Evolutionary conservation across 2,113 vertebrate genomes (phyloP).

Genomic region (Bubo blakistoni): DNA sequence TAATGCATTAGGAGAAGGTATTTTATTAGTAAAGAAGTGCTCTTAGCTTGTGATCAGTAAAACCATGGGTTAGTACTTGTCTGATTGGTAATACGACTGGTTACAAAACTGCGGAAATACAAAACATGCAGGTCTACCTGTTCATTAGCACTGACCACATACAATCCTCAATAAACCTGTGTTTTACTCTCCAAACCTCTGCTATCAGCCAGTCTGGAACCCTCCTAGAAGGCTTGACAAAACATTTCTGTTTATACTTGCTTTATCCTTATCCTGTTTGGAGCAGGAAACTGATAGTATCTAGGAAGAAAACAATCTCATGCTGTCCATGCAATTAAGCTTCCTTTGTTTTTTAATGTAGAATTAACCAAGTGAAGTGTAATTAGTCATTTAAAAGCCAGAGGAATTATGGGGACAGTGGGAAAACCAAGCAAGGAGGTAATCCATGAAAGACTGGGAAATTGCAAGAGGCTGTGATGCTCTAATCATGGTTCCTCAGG

Average conservation of each 20-base stretch:
- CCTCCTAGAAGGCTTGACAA: background rate
- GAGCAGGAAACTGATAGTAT: background rate
- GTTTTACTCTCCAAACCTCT: background rate
- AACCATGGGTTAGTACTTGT: background rate
- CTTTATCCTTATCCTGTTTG: background rate
- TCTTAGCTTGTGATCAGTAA: background rate
- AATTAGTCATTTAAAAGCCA: background rate
- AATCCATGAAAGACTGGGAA: background rate
- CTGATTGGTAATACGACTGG: background rate
- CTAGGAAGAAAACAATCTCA: background rate
- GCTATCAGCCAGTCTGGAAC: background rate
- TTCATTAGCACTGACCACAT: background rate
- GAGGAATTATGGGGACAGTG: background rate
- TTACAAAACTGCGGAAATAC: background rate
- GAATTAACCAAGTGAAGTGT: background rate
- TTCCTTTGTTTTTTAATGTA: background rate
- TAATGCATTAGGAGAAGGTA: background rate
- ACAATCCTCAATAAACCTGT: background rate
- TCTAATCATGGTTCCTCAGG: background rate
- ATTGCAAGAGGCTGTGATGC: background rate
- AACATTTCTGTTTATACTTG: background rate
- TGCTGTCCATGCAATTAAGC: background rate
- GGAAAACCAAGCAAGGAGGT: background rate
- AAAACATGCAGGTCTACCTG: background rate
- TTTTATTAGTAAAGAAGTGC: background rate